Percentiles rank a stretch among this genome's conserved stretches.
phyloP scores from a whole-genome alignment of 2,113 vertebrate genomes.

The Eolophus roseicapilla region DNA sequence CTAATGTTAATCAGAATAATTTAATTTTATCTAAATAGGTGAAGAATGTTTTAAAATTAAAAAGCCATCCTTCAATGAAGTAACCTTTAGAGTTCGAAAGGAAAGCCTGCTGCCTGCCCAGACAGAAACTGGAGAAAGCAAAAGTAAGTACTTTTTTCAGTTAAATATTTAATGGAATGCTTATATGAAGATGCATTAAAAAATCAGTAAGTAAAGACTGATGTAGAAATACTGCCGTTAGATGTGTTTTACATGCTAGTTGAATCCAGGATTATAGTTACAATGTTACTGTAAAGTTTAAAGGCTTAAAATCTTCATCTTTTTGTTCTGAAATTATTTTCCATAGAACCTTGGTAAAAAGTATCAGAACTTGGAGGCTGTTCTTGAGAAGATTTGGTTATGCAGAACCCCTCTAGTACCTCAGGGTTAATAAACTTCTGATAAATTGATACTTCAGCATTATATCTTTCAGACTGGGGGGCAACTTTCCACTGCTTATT shows the following conservation, averaged over 20 bases:
- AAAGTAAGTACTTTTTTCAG: background rate
- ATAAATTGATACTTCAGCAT: background rate
- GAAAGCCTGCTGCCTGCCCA: background rate
- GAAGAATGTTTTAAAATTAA: slow-evolving; percentile 78
- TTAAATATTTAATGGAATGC: background rate
- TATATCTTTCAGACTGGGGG: background rate
- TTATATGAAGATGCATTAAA: background rate
- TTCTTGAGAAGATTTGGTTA: background rate
- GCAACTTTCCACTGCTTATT: background rate
- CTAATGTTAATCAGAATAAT: background rate
- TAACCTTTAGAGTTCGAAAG: slow-evolving; percentile 79
- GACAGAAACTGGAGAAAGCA: background rate
- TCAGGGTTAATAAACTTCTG: background rate
- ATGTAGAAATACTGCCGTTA: background rate
- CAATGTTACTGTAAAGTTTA: background rate
- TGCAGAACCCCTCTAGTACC: background rate
- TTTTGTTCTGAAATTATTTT: background rate
- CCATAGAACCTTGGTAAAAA: background rate
- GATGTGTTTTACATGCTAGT: background rate
- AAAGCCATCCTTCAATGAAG: slow-evolving; percentile 74
- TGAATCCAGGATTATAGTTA: background rate
- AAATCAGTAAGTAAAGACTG: accelerated
- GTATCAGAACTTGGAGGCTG: background rate
- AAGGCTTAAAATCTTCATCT: background rate
- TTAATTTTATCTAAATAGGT: slow-evolving; percentile 20